phyloP scores from a whole-genome alignment of 2,113 vertebrate species.

The Pygoscelis adeliae region DNA sequence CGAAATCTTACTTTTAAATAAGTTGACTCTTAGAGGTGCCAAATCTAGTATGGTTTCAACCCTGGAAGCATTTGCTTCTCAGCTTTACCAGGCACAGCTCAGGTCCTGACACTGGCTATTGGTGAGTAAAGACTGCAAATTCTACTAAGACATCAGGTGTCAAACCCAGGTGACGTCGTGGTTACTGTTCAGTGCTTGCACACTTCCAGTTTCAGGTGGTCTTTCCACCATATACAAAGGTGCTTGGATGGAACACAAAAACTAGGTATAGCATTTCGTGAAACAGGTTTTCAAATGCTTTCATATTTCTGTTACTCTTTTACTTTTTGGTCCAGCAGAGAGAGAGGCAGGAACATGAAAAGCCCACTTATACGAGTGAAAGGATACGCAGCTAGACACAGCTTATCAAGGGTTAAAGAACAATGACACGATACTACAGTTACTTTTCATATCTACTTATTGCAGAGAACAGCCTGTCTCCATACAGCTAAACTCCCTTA shows the following conservation, averaged over 20 bases:
- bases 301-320: neutral
- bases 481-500: neutral
- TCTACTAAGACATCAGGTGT: neutral
- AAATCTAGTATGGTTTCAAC: neutral
- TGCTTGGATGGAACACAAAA: neutral
- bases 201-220: neutral
- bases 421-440: neutral
- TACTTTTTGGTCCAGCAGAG: neutral
- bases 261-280: neutral
- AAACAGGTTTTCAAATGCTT: neutral
- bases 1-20: neutral
- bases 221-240: neutral
- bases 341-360: neutral
- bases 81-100: neutral
- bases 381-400: neutral
- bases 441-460: neutral
- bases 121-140: neutral
- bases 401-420: neutral
- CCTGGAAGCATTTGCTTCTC: neutral
- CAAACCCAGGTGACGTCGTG: neutral
- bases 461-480: neutral
- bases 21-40: neutral
- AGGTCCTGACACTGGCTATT: neutral
- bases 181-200: neutral
- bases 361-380: accelerated